Percentiles rank a stretch among this genome's conserved stretches.
phyloP scores from a whole-genome alignment of 2,797 vertebrate genomes.

The Neomorphus geoffroyi region DNA sequence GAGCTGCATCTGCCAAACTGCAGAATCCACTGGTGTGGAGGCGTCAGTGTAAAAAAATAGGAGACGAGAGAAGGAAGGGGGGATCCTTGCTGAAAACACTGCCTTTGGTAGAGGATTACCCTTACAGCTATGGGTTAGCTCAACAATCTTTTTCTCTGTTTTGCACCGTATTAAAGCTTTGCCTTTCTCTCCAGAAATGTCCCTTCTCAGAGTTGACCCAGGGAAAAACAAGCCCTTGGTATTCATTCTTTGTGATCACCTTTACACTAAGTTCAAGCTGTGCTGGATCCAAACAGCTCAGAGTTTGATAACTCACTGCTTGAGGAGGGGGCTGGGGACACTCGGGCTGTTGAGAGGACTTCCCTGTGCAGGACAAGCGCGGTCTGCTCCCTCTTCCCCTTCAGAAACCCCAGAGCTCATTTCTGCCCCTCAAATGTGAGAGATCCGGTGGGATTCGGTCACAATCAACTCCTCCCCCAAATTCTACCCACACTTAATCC shows the following conservation, averaged over 20 bases:
- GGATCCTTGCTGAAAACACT: not conserved
- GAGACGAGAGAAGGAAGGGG: not conserved
- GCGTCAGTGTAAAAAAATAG: not conserved
- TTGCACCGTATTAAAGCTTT: not conserved
- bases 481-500: not conserved
- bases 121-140: not conserved
- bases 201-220: not conserved
- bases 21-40: not conserved
- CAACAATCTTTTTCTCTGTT: not conserved
- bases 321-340: not conserved
- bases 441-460: not conserved
- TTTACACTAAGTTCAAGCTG: not conserved
- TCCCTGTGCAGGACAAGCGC: not conserved
- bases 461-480: not conserved
- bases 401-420: not conserved
- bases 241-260: not conserved
- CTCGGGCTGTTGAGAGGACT: accelerated
- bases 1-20: not conserved
- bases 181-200: not conserved
- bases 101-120: not conserved
- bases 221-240: not conserved
- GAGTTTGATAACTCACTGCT: not conserved
- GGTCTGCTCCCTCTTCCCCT: not conserved
- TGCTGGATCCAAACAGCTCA: not conserved
- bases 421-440: not conserved